A percentile compares a stretch with the other conserved stretches of the same genome.
Conservation (phyloP, 2,797 vertebrate species). For the Hafferia zeledoni region DNA sequence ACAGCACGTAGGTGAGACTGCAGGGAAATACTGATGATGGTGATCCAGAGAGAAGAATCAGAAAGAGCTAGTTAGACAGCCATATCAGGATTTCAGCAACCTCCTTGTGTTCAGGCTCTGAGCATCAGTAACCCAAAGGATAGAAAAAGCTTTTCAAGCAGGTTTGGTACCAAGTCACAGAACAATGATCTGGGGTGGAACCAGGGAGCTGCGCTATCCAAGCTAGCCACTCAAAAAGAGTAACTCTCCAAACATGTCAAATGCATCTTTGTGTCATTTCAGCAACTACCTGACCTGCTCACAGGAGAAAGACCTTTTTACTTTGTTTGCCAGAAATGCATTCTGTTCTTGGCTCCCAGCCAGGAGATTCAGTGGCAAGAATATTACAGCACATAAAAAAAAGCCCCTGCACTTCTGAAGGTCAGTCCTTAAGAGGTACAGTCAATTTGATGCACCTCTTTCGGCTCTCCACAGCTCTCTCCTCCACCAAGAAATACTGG, state of each 20-base stretch:
- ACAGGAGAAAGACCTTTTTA: background rate
- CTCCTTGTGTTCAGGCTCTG: accelerated
- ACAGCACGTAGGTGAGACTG: background rate
- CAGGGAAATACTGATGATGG: background rate
- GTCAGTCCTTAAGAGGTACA: background rate
- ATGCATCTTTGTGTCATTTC: background rate
- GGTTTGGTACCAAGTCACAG: background rate
- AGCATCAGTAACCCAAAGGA: background rate
- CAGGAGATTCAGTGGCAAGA: background rate
- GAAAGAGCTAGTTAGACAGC: background rate
- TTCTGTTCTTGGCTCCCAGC: background rate
- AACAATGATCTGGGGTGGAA: background rate
- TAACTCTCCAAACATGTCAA: background rate
- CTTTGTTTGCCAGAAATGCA: background rate
- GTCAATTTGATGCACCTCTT: background rate
- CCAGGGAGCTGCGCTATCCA: background rate
- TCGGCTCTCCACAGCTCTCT: background rate
- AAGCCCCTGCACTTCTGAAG: slow-evolving; percentile 2
- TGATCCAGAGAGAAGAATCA: background rate
- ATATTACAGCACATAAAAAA: background rate
- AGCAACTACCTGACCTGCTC: background rate
- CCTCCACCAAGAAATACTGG: background rate
- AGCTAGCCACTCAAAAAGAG: background rate
- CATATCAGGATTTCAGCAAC: background rate
- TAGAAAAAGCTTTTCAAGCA: background rate